These are phyloP conservation scores for Drosophila obscura DNA, from an alignment of 1,140 invertebrate genomes.

Conservation along the genomic window DNA sequence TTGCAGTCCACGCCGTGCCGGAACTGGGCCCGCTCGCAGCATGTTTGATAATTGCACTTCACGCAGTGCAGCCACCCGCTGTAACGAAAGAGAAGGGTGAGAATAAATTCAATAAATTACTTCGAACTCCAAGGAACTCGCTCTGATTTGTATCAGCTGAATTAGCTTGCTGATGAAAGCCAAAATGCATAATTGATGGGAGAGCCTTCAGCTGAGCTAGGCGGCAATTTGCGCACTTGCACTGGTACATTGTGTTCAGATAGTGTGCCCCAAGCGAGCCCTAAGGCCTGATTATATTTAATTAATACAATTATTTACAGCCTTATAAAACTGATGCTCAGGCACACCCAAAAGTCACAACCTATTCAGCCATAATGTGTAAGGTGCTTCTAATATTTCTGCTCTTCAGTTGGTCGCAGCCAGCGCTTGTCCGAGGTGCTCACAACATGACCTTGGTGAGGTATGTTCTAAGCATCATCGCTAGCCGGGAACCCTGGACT, in stretches of 20 bases:
- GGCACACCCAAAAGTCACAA: not conserved
- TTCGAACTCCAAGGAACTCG: not conserved
- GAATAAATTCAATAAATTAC: not conserved
- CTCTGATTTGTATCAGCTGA: no score
- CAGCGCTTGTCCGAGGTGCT: not conserved
- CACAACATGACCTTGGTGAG: constrained; percentile 49
- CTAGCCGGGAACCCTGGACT: constrained; percentile 23
- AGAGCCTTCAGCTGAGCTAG: not conserved
- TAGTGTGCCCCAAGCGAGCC: no score
- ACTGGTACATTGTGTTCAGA: no score
- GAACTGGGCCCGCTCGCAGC: constrained; percentile 90
- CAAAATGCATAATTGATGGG: not conserved
- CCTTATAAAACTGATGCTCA: not conserved
- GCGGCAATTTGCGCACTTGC: no score
- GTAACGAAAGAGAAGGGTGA: constrained; percentile 15
- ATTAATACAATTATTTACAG: constrained; percentile 54
- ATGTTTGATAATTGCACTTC: constrained; percentile 90
- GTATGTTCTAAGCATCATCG: constrained; percentile 7
- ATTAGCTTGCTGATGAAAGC: no score
- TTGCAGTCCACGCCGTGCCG: constrained; percentile 88
- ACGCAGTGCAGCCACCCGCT: constrained; percentile 89
- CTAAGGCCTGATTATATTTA: constrained; percentile 41
- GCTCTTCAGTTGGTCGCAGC: not conserved
- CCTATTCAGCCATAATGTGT: constrained; percentile 7
- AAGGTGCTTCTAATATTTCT: constrained; percentile 1